Base-by-base conservation (phyloP, 1,140 invertebrate species). In the Hylaeus anthracinus region DNA sequence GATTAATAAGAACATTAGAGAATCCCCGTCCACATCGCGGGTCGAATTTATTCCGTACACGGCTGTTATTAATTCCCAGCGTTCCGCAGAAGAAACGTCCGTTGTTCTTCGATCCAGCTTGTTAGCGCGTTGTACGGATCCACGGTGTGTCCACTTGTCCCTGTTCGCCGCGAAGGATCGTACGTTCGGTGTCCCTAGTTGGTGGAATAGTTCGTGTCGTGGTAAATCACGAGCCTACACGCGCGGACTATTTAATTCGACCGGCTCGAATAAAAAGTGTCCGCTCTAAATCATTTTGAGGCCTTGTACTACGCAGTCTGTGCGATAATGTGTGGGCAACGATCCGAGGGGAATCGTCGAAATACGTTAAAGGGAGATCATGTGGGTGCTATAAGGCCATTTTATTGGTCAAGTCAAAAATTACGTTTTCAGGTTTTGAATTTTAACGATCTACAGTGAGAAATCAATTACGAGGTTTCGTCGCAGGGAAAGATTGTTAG, bases 41-140 rank as follows among this genome's bases (percentile, higher is more conserved):
- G 14, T 6, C 43, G 39, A 84, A 84, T 84, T 84, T 78, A 84
- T 58, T 39, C 45, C n/a, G 74, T 39, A 37, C 64, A 76, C 64
- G 74, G 26, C 9, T 37, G 26, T 76, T 69, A 78, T 78, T 71
- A 63, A 78, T 61, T 78, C 74, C 15, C 26, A 6, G 14, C 4
- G 41, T 41, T 39, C 6, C 37, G 51, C 41, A 8, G 10, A 39
- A 39, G 45, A 37, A 51, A 45, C 37, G 41, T 77, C 9, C 66
- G 55, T 77, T 77, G 75, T 72, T 63, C 48, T 41, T 55, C n/a
- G 56, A n/a, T 8, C 26, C 10, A 6, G n/a, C 67, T 72, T 55
- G 76, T 78, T 72, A 72, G 67, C 56, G 39, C 8, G 75, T 61
- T 63, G 45, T 71, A 51, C 75, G 66, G 51, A 78, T 78, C 71